phyloP scores from a whole-genome alignment of 64 coral and sea anemone genomes.

The Cladopsammia gracilis region DNA sequence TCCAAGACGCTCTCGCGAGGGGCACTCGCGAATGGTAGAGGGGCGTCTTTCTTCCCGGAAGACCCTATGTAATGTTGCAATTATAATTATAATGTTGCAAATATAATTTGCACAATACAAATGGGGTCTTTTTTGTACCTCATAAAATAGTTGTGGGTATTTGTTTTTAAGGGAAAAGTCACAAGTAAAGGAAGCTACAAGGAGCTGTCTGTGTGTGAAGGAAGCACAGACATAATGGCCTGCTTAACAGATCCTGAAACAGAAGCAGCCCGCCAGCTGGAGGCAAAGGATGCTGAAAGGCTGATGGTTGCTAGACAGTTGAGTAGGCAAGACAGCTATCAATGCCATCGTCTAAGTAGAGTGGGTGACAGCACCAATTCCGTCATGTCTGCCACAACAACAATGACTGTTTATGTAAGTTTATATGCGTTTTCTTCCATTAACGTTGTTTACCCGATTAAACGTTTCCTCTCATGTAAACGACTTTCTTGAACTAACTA shows the following conservation, averaged over 20 bases:
- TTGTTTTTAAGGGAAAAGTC: neutral
- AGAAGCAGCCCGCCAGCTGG: neutral
- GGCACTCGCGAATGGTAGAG: too few relatives aligned
- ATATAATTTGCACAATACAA: too few relatives aligned
- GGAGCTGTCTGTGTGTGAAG: neutral
- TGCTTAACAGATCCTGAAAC: neutral
- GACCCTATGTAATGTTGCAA: too few relatives aligned
- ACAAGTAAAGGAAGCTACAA: neutral
- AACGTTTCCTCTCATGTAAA: too few relatives aligned
- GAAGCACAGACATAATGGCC: slow-evolving; percentile 7
- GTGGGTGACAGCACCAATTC: neutral
- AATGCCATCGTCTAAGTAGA: slow-evolving; percentile 16
- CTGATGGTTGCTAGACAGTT: slow-evolving; percentile 16
- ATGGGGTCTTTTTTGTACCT: too few relatives aligned
- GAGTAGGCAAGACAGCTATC: neutral
- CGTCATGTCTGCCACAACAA: slow-evolving; percentile 1
- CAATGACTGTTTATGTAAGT: slow-evolving; percentile 24
- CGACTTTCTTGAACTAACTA: too few relatives aligned
- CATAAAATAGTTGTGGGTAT: neutral
- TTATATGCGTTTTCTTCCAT: neutral
- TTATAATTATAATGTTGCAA: too few relatives aligned
- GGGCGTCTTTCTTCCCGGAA: too few relatives aligned
- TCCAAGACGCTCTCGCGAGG: too few relatives aligned
- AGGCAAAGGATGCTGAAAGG: slow-evolving; percentile 28
- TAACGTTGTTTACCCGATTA: neutral